Evolutionary conservation across 2,113 vertebrate genomes (phyloP), one percentile per base, ranked within the genome.

Genomic region (Talpa occidentalis): DNA sequence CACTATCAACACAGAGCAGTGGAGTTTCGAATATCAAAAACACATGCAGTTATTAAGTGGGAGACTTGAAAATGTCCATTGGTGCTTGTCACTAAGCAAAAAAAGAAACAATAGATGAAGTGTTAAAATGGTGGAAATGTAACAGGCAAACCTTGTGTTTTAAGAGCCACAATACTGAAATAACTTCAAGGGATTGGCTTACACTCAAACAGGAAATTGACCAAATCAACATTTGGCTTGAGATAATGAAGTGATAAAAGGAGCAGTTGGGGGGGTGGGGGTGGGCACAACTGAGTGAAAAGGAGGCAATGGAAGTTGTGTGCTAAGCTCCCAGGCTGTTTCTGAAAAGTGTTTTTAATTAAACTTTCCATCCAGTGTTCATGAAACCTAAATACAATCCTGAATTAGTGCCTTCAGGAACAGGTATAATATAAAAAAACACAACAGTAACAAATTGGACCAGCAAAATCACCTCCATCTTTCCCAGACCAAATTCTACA

Each of bases 201-300:
- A 47, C 30, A 49, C 84, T 97, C 94, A 97, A 97, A 96, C 96
- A 97, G 96, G 97, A 97, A 97, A 97, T 96, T 96, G 97, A 96
- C 95, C 97, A 88, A 95, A 97, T 97, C 94, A 97, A 96, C 96
- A 96, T 93, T 96, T 96, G 96, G 88, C 93, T 94, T 74, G 76
- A 96, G 95, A 97, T 96, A 97, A 97, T 95, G 96, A 97, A 96
- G 95, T 95, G 96, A 96, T 97, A 96, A 97, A 96, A 94, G 94
- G n/a, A 54, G 28, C 32, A 35, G 56, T 35, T 32, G 21, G 22
- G 76, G 52, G n/a, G 66, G 52, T n/a, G 11, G 26, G 42, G 24
- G 37, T 24, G n/a, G 64, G 40, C 21, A 32, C 49, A 66, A 77
- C 59, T 78, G 90, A 66, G 70, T 32, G 54, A 93, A 74, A 79